Conservation (phyloP, 2,113 vertebrate genomes). For the Dasyornis broadbenti region DNA sequence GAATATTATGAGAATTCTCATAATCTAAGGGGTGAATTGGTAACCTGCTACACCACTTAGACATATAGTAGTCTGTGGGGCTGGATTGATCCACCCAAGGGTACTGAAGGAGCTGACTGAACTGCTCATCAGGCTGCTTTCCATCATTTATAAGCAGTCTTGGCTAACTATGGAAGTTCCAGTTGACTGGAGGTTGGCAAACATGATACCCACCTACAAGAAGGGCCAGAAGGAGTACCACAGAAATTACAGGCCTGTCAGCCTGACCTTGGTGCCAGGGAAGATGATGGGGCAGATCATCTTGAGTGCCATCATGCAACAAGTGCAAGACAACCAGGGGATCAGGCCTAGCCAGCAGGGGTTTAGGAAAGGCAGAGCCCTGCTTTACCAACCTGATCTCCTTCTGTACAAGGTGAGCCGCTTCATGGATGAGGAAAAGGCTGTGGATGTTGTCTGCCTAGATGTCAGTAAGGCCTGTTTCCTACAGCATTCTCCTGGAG, state of each 20-base stretch:
- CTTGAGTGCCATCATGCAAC: background rate
- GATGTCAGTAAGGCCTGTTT: background rate
- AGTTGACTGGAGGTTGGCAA: background rate
- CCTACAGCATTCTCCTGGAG: background rate
- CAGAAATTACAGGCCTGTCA: background rate
- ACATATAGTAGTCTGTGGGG: background rate
- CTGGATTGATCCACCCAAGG: background rate
- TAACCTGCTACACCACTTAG: background rate
- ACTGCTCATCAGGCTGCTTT: background rate
- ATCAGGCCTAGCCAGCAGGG: background rate
- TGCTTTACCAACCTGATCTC: background rate
- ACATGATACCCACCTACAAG: background rate
- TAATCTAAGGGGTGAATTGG: background rate
- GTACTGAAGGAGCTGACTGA: background rate
- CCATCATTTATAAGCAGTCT: background rate
- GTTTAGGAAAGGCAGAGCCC: background rate
- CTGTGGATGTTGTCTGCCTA: background rate
- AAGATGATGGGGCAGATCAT: background rate
- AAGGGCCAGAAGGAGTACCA: background rate
- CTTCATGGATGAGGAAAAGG: background rate
- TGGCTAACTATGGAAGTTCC: background rate
- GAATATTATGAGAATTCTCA: background rate
- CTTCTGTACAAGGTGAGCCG: accelerated
- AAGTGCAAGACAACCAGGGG: background rate
- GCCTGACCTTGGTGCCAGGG: background rate